Base-by-base conservation (phyloP, 2,113 vertebrate species). In the Pangasianodon gigas region DNA sequence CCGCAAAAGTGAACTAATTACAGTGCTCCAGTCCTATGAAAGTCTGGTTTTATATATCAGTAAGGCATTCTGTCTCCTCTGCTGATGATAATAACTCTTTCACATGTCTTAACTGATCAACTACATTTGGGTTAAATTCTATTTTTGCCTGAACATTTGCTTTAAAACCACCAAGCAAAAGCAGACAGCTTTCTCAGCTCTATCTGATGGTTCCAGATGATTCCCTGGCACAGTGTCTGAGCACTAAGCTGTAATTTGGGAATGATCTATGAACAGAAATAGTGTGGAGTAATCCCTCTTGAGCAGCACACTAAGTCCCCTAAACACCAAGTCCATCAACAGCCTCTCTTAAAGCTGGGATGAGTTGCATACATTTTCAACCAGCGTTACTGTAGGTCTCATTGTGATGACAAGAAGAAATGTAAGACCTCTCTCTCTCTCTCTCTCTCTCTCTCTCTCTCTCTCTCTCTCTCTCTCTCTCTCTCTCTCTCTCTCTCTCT, bases 331-430 rank as follows among this genome's bases (percentile, higher is more conserved):
- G 86, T 65, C 60, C 48, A 54, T 88, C 62, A 56, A 18, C 48
- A 71, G 48, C 62, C 62, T 48, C 77, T 88, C 62, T 71, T 62
- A 81, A 52, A 5, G 79, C 16, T 16, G 41, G 24, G 32, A 56
- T 41, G 86, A 85, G 84, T 24, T 13, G 32, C 60, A 41, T 74
- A 81, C 21, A 51, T 84, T 87, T 83, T 84, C 69, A 37, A 8
- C 46, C 5, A 60, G 37, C 37, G 32, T 89, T 77, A 88, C 37
- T 75, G 46, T 46, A 75, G 41, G 58, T 84, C 54, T 46, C 84
- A 80, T 87, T 90, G 87, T 80, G 84, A 89, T 90, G 84, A 84
- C 60, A 62, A 84, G 44, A 80, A 87, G 91, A 84, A 92, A 90
- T 69, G 44, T n/a, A 85, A 87, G 81, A 62, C 65, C 2, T 26